phyloP scores from a whole-genome alignment of 1,140 invertebrate species.

The Drusus annulatus region DNA sequence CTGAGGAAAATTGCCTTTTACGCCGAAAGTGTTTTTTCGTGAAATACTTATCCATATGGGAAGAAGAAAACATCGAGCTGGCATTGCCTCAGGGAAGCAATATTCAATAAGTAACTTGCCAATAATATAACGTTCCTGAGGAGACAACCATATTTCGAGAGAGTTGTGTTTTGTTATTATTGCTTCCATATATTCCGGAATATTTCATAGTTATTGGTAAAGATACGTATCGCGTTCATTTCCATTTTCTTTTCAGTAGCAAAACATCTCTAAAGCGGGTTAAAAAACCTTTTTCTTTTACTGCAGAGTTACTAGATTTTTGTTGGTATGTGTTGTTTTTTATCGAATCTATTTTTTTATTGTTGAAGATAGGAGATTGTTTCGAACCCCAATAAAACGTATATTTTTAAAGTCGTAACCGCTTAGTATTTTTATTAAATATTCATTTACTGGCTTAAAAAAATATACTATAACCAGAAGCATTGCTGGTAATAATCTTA shows the following conservation, averaged over 20 bases:
- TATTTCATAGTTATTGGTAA: constrained; percentile 13
- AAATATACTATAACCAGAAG: too few relatives aligned
- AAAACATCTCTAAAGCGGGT: background rate
- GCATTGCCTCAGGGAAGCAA: background rate
- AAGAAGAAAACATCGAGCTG: background rate
- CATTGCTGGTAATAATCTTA: too few relatives aligned
- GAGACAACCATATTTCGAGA: constrained; percentile 13
- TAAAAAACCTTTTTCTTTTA: background rate
- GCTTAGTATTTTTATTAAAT: too few relatives aligned
- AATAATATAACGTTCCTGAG: constrained; percentile 5
- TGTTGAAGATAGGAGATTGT: too few relatives aligned
- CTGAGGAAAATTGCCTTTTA: background rate
- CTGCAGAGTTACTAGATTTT: background rate
- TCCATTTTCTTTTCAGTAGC: background rate
- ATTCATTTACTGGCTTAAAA: too few relatives aligned
- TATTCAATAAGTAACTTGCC: background rate
- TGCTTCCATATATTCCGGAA: constrained; percentile 13
- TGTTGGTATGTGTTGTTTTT: too few relatives aligned
- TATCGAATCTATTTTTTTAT: background rate
- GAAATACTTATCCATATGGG: background rate
- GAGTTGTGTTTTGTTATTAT: constrained; percentile 1
- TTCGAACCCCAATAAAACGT: background rate
- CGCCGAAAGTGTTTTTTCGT: background rate
- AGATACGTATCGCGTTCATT: constrained; percentile 4
- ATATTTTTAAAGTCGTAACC: background rate